These are phyloP conservation scores for Ctenopoma kingsleyae DNA, from an alignment of 2,797 vertebrate species.

Conservation along the genomic window DNA sequence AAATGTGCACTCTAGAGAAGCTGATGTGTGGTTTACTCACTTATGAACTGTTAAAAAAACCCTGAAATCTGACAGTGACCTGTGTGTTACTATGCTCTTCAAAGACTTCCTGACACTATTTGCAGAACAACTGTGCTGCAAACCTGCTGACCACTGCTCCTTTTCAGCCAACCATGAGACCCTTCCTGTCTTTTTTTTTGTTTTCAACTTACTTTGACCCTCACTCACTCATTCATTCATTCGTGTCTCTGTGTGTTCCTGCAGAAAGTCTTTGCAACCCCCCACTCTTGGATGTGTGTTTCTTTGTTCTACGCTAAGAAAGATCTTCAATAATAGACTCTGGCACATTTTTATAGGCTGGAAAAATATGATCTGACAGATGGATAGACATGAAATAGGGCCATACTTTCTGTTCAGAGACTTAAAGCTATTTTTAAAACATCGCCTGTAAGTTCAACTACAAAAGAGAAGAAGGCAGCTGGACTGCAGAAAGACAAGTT, in stretches of 20 bases:
- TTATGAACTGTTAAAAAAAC: slow-evolving; percentile 47
- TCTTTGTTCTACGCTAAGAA: slow-evolving; percentile 45
- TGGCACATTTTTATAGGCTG: slow-evolving; percentile 39
- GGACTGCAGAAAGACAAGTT: slow-evolving; percentile 37
- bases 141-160: slow-evolving; percentile 52
- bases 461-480: slow-evolving; percentile 51
- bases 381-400: slow-evolving; percentile 20
- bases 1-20: slow-evolving; percentile 22
- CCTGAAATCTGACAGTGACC: slow-evolving; percentile 60
- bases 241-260: not conserved
- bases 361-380: slow-evolving; percentile 42
- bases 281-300: not conserved
- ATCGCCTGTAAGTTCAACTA: slow-evolving; percentile 17
- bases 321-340: slow-evolving; percentile 31
- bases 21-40: slow-evolving; percentile 41
- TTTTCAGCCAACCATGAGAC: slow-evolving; percentile 48
- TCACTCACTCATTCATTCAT: slow-evolving; percentile 31
- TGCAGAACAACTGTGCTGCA: slow-evolving; percentile 64
- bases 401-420: slow-evolving; percentile 25
- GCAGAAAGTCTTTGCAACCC: slow-evolving; percentile 10
- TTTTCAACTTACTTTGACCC: slow-evolving; percentile 35
- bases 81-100: slow-evolving; percentile 66
- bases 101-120: slow-evolving; percentile 76
- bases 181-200: slow-evolving; percentile 16
- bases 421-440: not conserved